A percentile compares a stretch with the other conserved stretches of the same genome.
Evolutionary conservation across 2,888 invertebrate genomes (phyloP).

Genomic region (Drosophila subquinaria): DNA sequence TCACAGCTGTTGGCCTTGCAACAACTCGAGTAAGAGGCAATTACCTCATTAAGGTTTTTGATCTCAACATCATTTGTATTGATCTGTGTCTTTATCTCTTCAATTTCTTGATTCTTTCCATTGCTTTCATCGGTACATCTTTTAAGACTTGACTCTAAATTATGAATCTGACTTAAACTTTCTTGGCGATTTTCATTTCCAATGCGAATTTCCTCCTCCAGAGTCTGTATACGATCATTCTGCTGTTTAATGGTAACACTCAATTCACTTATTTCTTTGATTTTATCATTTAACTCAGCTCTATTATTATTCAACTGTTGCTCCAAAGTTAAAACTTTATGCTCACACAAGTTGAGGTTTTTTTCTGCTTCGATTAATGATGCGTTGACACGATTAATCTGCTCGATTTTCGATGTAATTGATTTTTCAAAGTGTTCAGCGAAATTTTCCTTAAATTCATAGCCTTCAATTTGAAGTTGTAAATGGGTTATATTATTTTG

Average conservation of each 20-base stretch:
- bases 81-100: background rate
- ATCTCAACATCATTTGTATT: background rate
- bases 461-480: background rate
- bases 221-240: background rate
- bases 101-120: background rate
- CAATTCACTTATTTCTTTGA: too few species aligned
- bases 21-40: background rate
- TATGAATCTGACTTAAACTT: background rate
- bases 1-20: conserved; percentile 28
- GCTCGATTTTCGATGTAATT: background rate
- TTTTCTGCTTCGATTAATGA: background rate
- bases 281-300: background rate
- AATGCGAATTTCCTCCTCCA: background rate
- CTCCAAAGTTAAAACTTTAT: background rate
- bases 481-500: background rate
- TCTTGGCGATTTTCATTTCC: background rate
- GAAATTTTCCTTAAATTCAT: background rate
- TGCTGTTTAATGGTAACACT: background rate
- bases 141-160: background rate
- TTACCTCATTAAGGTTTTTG: background rate
- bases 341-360: background rate
- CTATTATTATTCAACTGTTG: background rate
- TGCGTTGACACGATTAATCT: background rate
- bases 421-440: background rate
- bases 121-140: rapidly evolving